Base-by-base conservation (phyloP, 2,113 vertebrate species). In the Megaptera novaeangliae region DNA sequence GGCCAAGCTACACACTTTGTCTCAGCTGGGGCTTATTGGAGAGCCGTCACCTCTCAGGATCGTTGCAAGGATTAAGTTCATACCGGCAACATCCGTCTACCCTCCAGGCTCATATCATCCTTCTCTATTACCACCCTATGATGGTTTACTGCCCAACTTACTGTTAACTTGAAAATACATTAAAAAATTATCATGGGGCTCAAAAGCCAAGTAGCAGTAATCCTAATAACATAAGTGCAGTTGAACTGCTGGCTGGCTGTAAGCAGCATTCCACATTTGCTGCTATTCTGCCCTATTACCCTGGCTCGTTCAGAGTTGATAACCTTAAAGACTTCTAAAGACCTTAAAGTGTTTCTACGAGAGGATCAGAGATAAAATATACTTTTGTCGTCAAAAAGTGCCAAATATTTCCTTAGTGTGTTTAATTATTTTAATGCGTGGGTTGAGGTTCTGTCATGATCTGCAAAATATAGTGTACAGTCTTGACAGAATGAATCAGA, bases 401-500 rank as follows among this genome's bases (percentile, higher is more conserved):
- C 41, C 86, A 75, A 77, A 66, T 82, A 83, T 81, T 95, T 96
- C 72, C 85, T 85, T 34, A 86, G 44, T 55, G 17, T 89, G 68
- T 86, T 91, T 94, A 95, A 88, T 89, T 97, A 88, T 83, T 93
- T 82, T 77, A 95, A 82, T 3, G 6, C 3, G 78, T 96, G 72
- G 88, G 72, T 92, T 90, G 88, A 83, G 46, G 17, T 85, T 96
- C 66, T 96, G 78, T 90, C 78, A 68, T 92, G 20, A 94, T 94
- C 78, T 96, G 88, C 46, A 94, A 71, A 96, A 92, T 89, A 94
- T 1, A 81, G 77, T 12, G 3, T 81, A 34, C 15, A 41, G 52
- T 93, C 71, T 88, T 94, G 84, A 55, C n/a, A 69, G 83, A 68
- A 80, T 61, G 77, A 92, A 71, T 96, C 71, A 82, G 66, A 84